These are phyloP conservation scores for Gnathonemus echidnorhynchus DNA, from an alignment of 2,113 vertebrate species.

Conservation along the genomic window DNA sequence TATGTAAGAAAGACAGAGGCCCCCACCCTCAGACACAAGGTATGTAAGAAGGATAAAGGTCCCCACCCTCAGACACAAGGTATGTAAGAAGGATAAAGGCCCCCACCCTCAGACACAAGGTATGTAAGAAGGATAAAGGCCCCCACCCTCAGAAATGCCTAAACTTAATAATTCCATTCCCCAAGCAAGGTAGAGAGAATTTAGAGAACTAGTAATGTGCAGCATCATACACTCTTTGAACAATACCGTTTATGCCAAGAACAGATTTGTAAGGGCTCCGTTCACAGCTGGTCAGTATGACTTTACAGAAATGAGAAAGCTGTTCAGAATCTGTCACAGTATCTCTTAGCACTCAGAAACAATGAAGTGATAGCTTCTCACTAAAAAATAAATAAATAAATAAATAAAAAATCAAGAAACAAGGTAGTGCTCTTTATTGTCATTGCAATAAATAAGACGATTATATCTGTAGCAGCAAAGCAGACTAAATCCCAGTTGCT, in stretches of 20 bases:
- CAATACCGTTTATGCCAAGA: background rate
- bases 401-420: constrained; percentile 15
- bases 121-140: background rate
- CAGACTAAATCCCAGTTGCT: background rate
- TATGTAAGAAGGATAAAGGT: background rate
- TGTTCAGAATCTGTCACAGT: constrained; percentile 31
- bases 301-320: constrained; percentile 21
- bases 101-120: background rate
- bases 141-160: background rate
- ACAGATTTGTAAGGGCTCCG: background rate
- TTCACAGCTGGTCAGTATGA: background rate
- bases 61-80: background rate
- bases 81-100: background rate
- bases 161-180: background rate
- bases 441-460: constrained; percentile 27
- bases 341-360: constrained; percentile 26
- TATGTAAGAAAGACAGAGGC: background rate
- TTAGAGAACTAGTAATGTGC: background rate
- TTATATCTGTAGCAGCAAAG: constrained; percentile 27
- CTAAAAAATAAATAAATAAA: constrained; percentile 11
- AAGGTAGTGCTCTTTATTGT: constrained; percentile 22
- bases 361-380: constrained; percentile 29
- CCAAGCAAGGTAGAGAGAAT: background rate
- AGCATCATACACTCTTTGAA: background rate
- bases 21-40: background rate